Evolutionary conservation across 2,797 vertebrate species (phyloP), one percentile per base, ranked within the genome.

Genomic region (Pseudopleuronectes americanus): DNA sequence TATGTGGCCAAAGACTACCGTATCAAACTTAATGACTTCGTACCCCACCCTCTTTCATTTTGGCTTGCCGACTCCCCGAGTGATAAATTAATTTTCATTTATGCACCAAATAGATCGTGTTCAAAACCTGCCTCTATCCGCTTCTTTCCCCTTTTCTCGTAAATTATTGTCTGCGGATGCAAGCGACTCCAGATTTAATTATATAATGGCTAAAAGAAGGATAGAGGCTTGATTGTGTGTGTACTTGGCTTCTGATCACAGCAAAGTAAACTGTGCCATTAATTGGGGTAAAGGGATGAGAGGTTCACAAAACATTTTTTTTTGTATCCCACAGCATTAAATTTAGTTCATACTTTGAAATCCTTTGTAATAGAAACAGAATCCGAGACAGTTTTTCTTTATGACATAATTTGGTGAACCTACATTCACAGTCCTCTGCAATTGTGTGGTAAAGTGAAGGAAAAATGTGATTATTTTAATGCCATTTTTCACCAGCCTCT

Each of bases 51-150:
- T 77, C 9, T 87, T 84, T 60, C 75, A 71, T 87, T 89, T 84
- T 58, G 65, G 76, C 79, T 57, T 64, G 63, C 60, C 36, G 51
- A 68, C 86, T 90, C 84, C 91, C 85, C 83, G 41, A 89, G 91
- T 92, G 90, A 93, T 91, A 91, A 88, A 94, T 94, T 90, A 89
- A 91, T 87, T 88, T 86, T 83, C 84, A 89, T 92, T 92, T 82
- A 89, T 91, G 77, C 86, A 79, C 80, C 76, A 79, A 92, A 88
- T 76, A 85, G 80, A 90, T 86, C 67, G 17, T 47, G 62, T 71
- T 57, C 74, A 87, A 85, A 80, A 68, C 80, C 81, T 82, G 69
- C 72, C 71, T 79, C 57, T 54, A 31, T 72, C 31, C 48, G 19
- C 67, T 66, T 76, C 61, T 65, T 54, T 58, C 57, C 49, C 77